phyloP scores from a whole-genome alignment of 2,888 invertebrate genomes.

The Seladonia tumulorum region DNA sequence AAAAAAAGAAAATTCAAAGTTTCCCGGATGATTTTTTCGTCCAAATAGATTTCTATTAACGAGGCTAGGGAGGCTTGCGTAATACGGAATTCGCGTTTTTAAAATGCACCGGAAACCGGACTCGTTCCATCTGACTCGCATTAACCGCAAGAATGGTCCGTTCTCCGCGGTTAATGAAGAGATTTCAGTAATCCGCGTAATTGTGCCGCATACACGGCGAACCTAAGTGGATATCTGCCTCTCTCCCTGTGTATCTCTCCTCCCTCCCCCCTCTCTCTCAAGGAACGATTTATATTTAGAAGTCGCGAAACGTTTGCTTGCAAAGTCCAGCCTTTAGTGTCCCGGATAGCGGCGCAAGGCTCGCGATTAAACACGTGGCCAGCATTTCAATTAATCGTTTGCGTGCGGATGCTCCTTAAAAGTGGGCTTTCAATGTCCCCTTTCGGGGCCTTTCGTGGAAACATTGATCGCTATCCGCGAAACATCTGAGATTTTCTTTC shows the following conservation, averaged over 20 bases:
- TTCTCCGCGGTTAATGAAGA: conserved; percentile 34
- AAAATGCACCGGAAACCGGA: neutral
- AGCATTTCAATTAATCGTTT: conserved; percentile 44
- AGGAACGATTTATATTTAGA: conserved; percentile 54
- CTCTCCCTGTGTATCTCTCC: neutral
- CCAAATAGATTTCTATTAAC: neutral
- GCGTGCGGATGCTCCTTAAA: conserved; percentile 3
- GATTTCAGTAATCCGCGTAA: conserved; percentile 42
- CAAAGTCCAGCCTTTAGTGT: conserved; percentile 31
- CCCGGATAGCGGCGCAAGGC: conserved; percentile 31
- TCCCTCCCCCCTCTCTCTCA: neutral
- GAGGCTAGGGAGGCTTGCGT: neutral
- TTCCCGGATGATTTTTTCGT: neutral
- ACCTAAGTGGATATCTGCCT: conserved; percentile 6
- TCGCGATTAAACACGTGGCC: conserved; percentile 4
- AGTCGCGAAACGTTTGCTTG: conserved; percentile 36
- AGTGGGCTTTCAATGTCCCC: neutral
- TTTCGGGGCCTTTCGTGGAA: neutral
- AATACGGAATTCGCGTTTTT: neutral
- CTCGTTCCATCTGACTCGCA: conserved; percentile 20
- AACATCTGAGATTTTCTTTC: neutral
- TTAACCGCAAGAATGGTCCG: conserved; percentile 7
- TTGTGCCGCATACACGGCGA: conserved; percentile 14
- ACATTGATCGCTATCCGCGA: neutral
- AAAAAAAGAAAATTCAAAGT: neutral